A percentile compares a stretch with the other conserved stretches of the same genome.
Conservation (phyloP, 1,140 invertebrate species). For the Procambarus virginalis region DNA sequence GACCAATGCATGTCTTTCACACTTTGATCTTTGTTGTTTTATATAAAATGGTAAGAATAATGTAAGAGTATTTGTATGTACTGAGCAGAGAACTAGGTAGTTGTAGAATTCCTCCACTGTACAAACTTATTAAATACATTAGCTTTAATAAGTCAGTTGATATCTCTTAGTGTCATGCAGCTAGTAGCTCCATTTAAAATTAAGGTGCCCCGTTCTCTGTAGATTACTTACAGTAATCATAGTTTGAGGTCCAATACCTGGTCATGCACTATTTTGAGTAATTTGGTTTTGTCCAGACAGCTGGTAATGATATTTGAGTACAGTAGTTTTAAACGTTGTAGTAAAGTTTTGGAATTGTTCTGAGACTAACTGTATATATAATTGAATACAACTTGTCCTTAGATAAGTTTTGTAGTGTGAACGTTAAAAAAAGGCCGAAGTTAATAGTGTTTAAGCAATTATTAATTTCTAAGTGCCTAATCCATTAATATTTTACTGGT, state of each 20-base stretch:
- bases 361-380: not conserved
- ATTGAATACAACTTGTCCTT: not conserved
- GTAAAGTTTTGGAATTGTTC: not conserved
- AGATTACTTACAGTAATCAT: not conserved
- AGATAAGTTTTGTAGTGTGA: not conserved
- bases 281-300: not conserved
- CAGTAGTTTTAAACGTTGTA: not conserved
- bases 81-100: not conserved
- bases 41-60: not conserved
- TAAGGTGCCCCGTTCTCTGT: constrained; percentile 1
- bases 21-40: not conserved
- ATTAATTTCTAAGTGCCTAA: not conserved
- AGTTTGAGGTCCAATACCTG: not conserved
- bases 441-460: not conserved
- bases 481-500: not conserved
- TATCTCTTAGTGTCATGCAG: not conserved
- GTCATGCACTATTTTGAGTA: not conserved
- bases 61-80: not conserved
- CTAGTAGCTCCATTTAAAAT: not conserved
- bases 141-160: constrained; percentile 5
- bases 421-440: not conserved
- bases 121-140: constrained; percentile 1
- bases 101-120: not conserved
- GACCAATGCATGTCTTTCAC: constrained; percentile 6
- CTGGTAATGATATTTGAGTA: not conserved